Evolutionary conservation across 2,113 vertebrate species (phyloP), one percentile per base, ranked within the genome.

Genomic region (Condylura cristata): DNA sequence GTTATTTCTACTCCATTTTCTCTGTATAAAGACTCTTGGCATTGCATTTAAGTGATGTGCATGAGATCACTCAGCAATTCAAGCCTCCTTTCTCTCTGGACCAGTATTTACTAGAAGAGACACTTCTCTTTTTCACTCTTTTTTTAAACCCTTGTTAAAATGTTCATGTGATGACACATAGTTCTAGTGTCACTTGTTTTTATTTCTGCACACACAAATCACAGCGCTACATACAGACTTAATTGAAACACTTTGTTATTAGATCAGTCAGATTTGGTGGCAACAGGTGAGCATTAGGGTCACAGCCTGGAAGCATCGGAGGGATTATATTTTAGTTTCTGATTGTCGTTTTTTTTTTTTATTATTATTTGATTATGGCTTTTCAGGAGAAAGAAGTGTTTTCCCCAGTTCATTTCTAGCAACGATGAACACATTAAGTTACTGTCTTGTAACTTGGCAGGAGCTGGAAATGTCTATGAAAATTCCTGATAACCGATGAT

Each of bases 401-500:
- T 61, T 13, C 26, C n/a, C 7, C 5, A 30, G 11, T 8, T 82
- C 8, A 13, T 71, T 84, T 89, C 44, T 85, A 81, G 79, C 7
- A 80, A 82, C 7, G 6, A 51, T 58, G 82, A 87, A 51, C 72
- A 60, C 39, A 97, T 96, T 84, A 95, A 96, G 84, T 95, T 89
- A 53, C 78, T 79, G 14, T 91, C 75, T 97, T 94, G 63, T 60
- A 81, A 93, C 91, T 93, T 97, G 76, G 70, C 74, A 89, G 81
- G 75, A 79, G 26, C 78, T 60, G 11, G 74, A 84, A 90, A 82
- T 94, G 89, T 94, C 94, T 98, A 44, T 96, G 89, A 90, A 89
- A 96, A 96, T 96, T 97, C 95, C 89, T 94, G 92, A 94, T 96
- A 97, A 96, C 94, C 85, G 60, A 78, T 88, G 96, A 76, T 89